Base-by-base conservation (phyloP, 2,888 invertebrate genomes). In the Aelia acuminata region DNA sequence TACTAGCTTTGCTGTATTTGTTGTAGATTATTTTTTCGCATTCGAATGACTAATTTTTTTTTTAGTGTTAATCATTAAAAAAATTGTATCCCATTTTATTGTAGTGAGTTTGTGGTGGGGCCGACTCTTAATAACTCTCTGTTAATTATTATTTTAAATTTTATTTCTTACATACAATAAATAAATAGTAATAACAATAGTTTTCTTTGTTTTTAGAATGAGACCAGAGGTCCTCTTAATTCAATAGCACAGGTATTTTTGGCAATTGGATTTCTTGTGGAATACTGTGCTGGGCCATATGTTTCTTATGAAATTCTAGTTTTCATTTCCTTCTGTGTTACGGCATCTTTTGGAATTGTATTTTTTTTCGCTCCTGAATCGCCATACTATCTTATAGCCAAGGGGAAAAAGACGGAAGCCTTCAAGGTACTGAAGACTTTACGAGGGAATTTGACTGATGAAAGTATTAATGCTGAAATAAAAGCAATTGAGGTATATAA, bases 281-380 rank as follows among this genome's bases (percentile, higher is more conserved):
- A 88, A 50, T 88, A 88, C 31, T 87, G 86, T 35, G 63, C 80
- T n/a, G 88, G 88, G 31, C 88, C 88, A 4, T 88, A 87, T 50
- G 87, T 88, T 18, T 47, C 47, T 57, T 88, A 85, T 47, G 13
- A 47, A 43, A n/a, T 57, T 18, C 70, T 85, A 13, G n/a, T 85
- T 11, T 18, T 50, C 3, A 70, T 84, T 20, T 88, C 88, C 31
- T 84, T 80, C 20, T 31, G 31, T 48, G 48, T 88, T 22, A 53
- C 53, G 11, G 80, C 75, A 31, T 48, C 75, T n/a, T 88, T 84
- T 50, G 84, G 48, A n/a, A 49, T 80, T 15, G 18, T 88, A 35
- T 84, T 88, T 43, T 88, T 49, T 47, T 84, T 88, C 31, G 31
- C 75, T 43, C 88, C 88, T 35, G 88, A 88, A 31, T 75, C 50